Percentiles rank a stretch among this genome's conserved stretches.
Evolutionary conservation across 2,113 vertebrate species (phyloP).

Genomic region (Mobula hypostoma): DNA sequence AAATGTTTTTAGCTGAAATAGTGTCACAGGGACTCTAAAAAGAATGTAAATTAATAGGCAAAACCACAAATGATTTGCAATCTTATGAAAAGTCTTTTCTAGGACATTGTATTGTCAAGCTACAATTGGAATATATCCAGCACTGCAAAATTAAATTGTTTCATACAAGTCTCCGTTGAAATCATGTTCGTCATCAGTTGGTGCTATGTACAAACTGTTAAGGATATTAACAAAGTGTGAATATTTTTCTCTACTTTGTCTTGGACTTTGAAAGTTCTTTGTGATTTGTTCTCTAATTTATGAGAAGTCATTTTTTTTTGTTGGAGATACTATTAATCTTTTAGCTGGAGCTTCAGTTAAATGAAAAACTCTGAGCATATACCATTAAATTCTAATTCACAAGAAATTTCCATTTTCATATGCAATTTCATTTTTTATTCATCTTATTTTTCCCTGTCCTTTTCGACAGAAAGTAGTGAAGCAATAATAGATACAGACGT

Average conservation of each 20-base stretch:
- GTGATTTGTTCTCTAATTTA: background rate
- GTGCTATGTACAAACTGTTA: background rate
- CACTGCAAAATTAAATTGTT: background rate
- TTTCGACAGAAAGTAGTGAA: background rate
- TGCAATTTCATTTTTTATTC: background rate
- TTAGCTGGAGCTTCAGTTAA: background rate
- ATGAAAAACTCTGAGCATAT: background rate
- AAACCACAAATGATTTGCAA: background rate
- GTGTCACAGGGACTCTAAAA: background rate
- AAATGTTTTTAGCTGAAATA: background rate
- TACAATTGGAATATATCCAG: background rate
- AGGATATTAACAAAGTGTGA: background rate
- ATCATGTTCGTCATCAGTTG: background rate
- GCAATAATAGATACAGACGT: no score
- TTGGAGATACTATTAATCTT: background rate
- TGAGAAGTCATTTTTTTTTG: background rate
- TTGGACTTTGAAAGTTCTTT: background rate
- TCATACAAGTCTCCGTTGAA: background rate
- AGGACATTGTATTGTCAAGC: background rate
- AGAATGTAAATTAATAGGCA: background rate
- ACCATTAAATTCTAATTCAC: constrained; percentile 6
- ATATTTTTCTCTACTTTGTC: background rate
- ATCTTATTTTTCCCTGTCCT: background rate
- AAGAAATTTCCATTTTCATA: background rate
- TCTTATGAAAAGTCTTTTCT: background rate